Conservation (phyloP, 2,797 vertebrate species). For the Clarias platycephalus region DNA sequence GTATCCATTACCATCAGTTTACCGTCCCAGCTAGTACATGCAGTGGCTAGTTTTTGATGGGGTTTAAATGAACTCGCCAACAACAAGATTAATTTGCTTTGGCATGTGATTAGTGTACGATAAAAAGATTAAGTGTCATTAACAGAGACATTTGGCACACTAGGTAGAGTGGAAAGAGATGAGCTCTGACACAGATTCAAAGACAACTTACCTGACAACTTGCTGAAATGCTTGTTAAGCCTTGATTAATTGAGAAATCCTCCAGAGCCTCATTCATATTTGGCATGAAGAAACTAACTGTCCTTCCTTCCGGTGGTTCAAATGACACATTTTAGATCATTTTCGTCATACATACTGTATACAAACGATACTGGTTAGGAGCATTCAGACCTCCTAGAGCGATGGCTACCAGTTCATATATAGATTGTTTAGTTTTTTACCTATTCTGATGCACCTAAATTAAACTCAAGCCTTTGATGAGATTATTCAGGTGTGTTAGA, state of each 20-base stretch:
- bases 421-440: neutral
- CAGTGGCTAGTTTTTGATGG: neutral
- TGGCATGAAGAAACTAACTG: neutral
- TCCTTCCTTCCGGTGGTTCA: neutral
- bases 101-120: neutral
- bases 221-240: slow-evolving; percentile 5
- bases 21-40: neutral
- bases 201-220: slow-evolving; percentile 19
- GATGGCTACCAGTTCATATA: neutral
- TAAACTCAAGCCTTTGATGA: slow-evolving; percentile 1
- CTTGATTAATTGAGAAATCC: slow-evolving; percentile 18
- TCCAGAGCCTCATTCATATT: neutral
- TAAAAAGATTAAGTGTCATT: slow-evolving; percentile 16
- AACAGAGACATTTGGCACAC: slow-evolving; percentile 12
- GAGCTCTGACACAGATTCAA: neutral
- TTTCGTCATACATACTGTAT: neutral
- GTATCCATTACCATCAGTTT: slow-evolving; percentile 11
- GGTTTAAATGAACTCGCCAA: neutral
- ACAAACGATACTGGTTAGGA: neutral
- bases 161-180: neutral
- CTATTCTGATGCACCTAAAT: neutral
- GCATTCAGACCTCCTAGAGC: neutral
- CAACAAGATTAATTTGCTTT: slow-evolving; percentile 20
- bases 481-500: neutral
- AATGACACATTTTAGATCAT: neutral